Percentiles rank a stretch among this genome's conserved stretches.
Conservation (phyloP, 2,797 vertebrate species). For the Tapera naevia region DNA sequence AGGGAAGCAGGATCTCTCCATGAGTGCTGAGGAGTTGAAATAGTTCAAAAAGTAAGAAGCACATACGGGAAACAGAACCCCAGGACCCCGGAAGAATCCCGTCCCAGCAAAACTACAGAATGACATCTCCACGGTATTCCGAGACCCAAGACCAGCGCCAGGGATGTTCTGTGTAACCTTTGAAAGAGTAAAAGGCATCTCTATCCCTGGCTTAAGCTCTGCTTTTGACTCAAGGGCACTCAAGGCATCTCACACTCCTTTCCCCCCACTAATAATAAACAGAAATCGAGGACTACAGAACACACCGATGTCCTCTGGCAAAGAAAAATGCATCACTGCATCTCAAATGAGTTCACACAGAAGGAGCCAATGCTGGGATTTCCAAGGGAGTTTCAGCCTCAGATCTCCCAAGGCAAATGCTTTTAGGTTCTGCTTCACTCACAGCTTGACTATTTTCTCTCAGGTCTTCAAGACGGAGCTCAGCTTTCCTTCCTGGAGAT, state of each 20-base stretch:
- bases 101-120: fast-evolving
- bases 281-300: neutral
- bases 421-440: conserved; percentile 49
- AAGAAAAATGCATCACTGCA: neutral
- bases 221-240: neutral
- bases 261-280: neutral
- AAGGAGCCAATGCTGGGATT: neutral
- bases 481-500: conserved; percentile 4
- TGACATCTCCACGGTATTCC: neutral
- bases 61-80: fast-evolving
- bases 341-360: neutral
- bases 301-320: neutral
- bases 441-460: conserved; percentile 61
- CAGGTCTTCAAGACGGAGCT: conserved; percentile 81
- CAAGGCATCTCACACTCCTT: neutral
- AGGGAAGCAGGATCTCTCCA: neutral
- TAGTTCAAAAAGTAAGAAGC: neutral
- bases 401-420: neutral
- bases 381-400: neutral
- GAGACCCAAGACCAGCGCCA: neutral
- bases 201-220: neutral
- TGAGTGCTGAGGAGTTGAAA: conserved; percentile 2
- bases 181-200: fast-evolving
- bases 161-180: neutral
- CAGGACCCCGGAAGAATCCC: neutral